Base-by-base conservation (phyloP, 2,888 invertebrate genomes). In the Chirona hameri region DNA sequence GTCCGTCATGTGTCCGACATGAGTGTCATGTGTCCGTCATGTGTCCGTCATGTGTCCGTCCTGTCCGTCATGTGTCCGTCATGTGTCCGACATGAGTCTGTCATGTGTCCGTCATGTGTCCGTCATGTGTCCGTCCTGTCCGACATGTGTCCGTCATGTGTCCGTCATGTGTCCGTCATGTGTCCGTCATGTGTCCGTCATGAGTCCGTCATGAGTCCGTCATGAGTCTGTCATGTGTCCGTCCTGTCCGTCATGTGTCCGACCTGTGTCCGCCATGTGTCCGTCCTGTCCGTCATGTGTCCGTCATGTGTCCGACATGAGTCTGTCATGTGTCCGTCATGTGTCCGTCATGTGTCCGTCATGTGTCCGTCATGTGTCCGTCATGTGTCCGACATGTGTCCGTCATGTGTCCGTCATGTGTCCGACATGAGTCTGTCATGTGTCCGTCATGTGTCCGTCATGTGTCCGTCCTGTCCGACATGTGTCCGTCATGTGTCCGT, bases 381-480 rank as follows among this genome's bases (percentile, higher is more conserved):
- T 86, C 87, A 55, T n/a, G n/a, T n/a, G n/a, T n/a, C n/a, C n/a
- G n/a, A n/a, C n/a, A n/a, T n/a, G n/a, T n/a, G n/a, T n/a, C n/a
- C n/a, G n/a, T n/a, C n/a, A n/a, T n/a, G n/a, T n/a, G n/a, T n/a
- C n/a, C n/a, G n/a, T 48, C 76, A 39, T 31, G 81, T 82, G 72
- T 80, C 39, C 82, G 14, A 5, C 15, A 3, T 14, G 31, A 14
- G 21, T 9, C 46, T 7, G 0, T n/a, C n/a, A 21, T 24, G 21
- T 55, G 69, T 7, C 55, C 18, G 82, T 86, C 87, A 55, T 48
- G n/a, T n/a, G n/a, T n/a, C n/a, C n/a, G n/a, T n/a, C n/a, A n/a
- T n/a, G n/a, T n/a, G n/a, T n/a, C n/a, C n/a, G n/a, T n/a, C n/a
- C n/a, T n/a, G n/a, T n/a, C n/a, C n/a, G n/a, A n/a, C 76, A 39